These are phyloP conservation scores for Acleris literana DNA, from an alignment of 2,888 invertebrate genomes.

Conservation along the genomic window DNA sequence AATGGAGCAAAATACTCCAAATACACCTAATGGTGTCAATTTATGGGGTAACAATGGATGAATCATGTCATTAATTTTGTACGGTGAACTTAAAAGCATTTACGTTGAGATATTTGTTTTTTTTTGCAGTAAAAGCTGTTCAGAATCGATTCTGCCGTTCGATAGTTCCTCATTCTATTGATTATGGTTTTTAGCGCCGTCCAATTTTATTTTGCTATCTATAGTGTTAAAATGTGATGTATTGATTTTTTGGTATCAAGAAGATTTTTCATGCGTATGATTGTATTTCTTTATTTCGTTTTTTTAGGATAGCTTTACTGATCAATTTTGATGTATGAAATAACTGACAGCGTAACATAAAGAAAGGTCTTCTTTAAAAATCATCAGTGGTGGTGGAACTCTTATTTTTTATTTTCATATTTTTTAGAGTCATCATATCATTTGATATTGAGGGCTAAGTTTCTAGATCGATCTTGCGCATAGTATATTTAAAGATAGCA, in stretches of 20 bases:
- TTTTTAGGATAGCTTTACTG: background rate
- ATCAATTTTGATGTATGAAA: background rate
- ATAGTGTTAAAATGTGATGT: too few relatives aligned
- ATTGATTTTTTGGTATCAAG: too few relatives aligned
- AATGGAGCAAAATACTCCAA: slow-evolving; percentile 53
- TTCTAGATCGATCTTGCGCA: too few relatives aligned
- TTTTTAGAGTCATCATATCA: too few relatives aligned
- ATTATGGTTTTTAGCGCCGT: background rate
- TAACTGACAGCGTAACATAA: too few relatives aligned
- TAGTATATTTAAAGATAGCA: too few relatives aligned
- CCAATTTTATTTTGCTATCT: too few relatives aligned
- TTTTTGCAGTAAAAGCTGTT: background rate
- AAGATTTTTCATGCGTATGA: background rate
- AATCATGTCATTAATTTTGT: slow-evolving; percentile 26
- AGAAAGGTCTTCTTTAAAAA: too few relatives aligned
- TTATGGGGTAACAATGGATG: slow-evolving; percentile 13
- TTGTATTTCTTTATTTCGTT: background rate
- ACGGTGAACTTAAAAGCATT: slow-evolving; percentile 10
- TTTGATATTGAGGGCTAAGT: too few relatives aligned
- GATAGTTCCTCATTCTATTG: background rate
- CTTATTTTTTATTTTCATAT: too few relatives aligned
- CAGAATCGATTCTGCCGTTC: background rate
- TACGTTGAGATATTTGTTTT: slow-evolving; percentile 4
- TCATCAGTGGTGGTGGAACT: too few relatives aligned
- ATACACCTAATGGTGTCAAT: slow-evolving; percentile 19